Base-by-base conservation (phyloP, 1,140 invertebrate species). In the Drosophila mojavensis region DNA sequence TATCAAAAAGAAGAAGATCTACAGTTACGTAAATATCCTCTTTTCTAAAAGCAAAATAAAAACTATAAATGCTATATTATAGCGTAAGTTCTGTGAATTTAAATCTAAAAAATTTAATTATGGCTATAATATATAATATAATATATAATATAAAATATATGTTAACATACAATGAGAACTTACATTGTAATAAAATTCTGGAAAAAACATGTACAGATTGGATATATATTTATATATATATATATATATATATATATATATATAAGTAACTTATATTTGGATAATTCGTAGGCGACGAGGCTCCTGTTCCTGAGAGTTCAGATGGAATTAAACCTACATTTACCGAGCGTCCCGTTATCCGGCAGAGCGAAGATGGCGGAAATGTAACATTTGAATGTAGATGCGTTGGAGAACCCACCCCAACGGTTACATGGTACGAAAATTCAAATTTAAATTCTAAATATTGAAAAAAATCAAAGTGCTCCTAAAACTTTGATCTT, bases 371-470 rank as follows among this genome's bases (percentile, higher is more conserved):
- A 78, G 97, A 98, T 94, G 97, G 97, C 85, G 95, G 95, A 90
- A 97, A 96, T 93, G 97, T 99, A 85, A 96, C 96, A 72, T 98
- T 99, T 93, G 97, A 99, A 94, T 99, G 98, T 94, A 95, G 97
- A 94, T 96, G 98, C 91, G 97, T 97, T 81, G 98, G 97, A 84
- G 98, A 99, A 93, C 98, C 98, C 53, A 96, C 96, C 93, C 98
- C 98, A 79, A 96, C 94, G 84, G 95, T 99, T 78, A 94, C 95
- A 93, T 99, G 98, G 98, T 98, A 96, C 79, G 90, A 24, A 24
- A 61, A 60, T 20, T 28, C 51, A 53, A n/a, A 53, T 13, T 17
- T 47, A 47, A 47, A 15, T 15, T 39, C 0, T 26, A 50, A 4
- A 17, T 39, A 28, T 30, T 36, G 20, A 15, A 20, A 28, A 66